Conservation (phyloP, 2,888 invertebrate genomes). For the Polydrusus cervinus region DNA sequence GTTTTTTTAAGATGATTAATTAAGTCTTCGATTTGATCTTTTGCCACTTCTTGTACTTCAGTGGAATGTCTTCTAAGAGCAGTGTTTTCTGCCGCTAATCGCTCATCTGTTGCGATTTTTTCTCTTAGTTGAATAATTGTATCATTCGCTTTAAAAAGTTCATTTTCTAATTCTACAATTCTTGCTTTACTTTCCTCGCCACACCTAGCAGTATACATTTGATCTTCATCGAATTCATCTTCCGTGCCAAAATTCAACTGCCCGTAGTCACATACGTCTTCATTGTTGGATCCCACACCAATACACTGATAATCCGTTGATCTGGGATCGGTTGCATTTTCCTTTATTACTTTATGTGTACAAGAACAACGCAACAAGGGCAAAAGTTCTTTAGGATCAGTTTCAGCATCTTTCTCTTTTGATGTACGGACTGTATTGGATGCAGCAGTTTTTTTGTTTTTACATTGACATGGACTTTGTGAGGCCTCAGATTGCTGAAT, state of each 20-base stretch:
- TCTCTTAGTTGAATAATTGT: conserved; percentile 55
- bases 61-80: conserved; percentile 64
- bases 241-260: conserved; percentile 19
- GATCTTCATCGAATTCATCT: conserved; percentile 51
- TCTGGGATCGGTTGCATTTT: conserved; percentile 6
- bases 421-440: neutral
- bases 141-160: conserved; percentile 57
- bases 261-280: neutral
- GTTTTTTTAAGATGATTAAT: conserved; percentile 62
- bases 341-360: neutral
- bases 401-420: neutral
- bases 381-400: neutral
- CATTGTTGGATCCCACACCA: neutral
- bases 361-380: too few relatives aligned
- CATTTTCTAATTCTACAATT: conserved; percentile 54
- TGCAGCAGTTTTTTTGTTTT: neutral
- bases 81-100: conserved; percentile 62
- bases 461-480: neutral
- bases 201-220: conserved; percentile 57
- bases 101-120: conserved; percentile 45
- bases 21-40: conserved; percentile 66
- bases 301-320: conserved; percentile 9
- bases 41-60: conserved; percentile 67
- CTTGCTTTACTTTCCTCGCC: conserved; percentile 29
- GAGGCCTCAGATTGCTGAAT: neutral